Conservation (phyloP, 2,797 vertebrate genomes). For the Chlorospingus flavigularis region DNA sequence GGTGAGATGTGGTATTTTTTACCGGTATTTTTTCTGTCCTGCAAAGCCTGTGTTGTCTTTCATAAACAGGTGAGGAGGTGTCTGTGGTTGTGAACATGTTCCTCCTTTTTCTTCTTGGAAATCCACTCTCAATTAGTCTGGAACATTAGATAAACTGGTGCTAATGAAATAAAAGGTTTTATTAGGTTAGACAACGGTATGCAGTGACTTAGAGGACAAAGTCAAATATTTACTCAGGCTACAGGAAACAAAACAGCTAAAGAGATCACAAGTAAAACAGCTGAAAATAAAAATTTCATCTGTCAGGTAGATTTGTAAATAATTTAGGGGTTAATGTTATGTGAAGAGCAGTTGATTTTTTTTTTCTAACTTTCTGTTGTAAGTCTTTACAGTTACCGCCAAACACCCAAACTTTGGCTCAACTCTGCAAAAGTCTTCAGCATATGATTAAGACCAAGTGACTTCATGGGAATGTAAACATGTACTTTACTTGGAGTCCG, state of each 20-base stretch:
- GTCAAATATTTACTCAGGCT: constrained; percentile 41
- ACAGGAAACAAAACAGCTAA: constrained; percentile 1
- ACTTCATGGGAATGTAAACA: neutral
- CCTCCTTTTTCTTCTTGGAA: constrained; percentile 70
- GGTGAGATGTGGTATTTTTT: neutral
- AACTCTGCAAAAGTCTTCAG: neutral
- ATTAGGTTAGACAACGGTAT: constrained; percentile 51
- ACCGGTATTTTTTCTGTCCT: neutral
- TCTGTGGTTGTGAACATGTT: constrained; percentile 24
- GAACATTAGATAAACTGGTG: constrained; percentile 54
- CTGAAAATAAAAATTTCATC: neutral
- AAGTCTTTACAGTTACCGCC: neutral
- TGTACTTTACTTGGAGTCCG: neutral
- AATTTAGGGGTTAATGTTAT: neutral
- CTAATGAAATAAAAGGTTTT: constrained; percentile 60
- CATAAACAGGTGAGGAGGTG: constrained; percentile 19
- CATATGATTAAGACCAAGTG: neutral
- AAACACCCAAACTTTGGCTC: neutral
- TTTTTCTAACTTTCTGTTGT: neutral
- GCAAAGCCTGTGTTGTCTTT: neutral
- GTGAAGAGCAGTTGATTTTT: neutral
- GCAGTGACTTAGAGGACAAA: constrained; percentile 15
- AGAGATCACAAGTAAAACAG: neutral
- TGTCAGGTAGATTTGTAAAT: neutral
- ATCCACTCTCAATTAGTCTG: constrained; percentile 50